Conservation (phyloP, 2,113 vertebrate species). For the Sorex fumeus region DNA sequence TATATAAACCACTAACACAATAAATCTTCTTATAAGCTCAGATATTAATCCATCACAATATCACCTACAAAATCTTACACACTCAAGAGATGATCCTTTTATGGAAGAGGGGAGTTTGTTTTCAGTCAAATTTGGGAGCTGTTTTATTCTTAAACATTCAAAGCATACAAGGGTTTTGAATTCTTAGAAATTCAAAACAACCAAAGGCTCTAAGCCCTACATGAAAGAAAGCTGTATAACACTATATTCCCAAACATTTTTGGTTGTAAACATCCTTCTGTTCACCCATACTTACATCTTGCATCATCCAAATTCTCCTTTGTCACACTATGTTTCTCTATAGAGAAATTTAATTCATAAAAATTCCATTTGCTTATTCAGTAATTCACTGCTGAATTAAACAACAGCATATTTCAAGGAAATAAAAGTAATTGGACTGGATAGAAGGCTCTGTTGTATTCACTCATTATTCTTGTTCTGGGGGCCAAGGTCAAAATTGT, state of each 20-base stretch:
- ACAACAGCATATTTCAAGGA: slow-evolving; percentile 1
- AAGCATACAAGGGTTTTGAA: not conserved
- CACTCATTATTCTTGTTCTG: slow-evolving; percentile 20
- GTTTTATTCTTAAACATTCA: slow-evolving; percentile 48
- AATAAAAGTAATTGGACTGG: not conserved
- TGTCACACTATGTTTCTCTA: not conserved
- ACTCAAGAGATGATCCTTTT: not conserved
- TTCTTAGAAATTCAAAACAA: slow-evolving; percentile 3
- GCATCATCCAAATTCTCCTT: slow-evolving; percentile 14
- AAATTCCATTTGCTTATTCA: slow-evolving; percentile 20
- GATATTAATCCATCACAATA: not conserved
- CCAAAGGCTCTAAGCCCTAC: not conserved
- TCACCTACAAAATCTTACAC: not conserved
- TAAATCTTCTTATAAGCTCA: not conserved
- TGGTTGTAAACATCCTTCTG: not conserved
- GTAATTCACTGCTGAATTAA: slow-evolving; percentile 60
- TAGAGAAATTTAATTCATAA: slow-evolving; percentile 41
- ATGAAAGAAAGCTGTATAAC: not conserved
- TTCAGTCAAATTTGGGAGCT: slow-evolving; percentile 28
- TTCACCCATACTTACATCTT: not conserved
- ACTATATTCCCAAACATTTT: slow-evolving; percentile 14
- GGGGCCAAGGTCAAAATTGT: slow-evolving; percentile 59
- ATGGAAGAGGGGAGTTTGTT: not conserved
- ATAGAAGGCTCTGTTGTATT: slow-evolving; percentile 55
- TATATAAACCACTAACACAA: too few species aligned